Conservation (phyloP, 1,140 invertebrate species). For the Andrena cerasifolii region DNA sequence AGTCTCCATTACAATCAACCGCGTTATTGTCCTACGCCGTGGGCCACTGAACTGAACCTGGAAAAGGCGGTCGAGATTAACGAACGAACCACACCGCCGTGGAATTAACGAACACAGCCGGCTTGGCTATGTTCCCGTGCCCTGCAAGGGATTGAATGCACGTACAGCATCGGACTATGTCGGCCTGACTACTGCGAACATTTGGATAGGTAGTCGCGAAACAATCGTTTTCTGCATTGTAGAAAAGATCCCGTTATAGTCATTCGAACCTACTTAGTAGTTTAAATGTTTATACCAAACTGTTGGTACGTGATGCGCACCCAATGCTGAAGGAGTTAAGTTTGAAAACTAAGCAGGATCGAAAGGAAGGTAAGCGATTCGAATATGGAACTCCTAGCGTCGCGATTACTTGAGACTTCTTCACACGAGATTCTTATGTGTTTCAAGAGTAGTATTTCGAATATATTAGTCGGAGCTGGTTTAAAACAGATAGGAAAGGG, state of each 20-base stretch:
- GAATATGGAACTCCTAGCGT: no score
- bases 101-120: conserved; percentile 51
- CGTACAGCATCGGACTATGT: neutral
- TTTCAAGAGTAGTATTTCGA: no score
- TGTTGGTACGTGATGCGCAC: neutral
- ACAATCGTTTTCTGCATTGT: neutral
- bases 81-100: conserved; percentile 34
- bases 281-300: neutral
- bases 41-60: conserved; percentile 41
- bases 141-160: conserved; percentile 2
- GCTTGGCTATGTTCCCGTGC: neutral
- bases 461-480: no score
- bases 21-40: conserved; percentile 64
- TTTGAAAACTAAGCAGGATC: no score
- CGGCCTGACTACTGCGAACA: neutral
- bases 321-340: no score
- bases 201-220: conserved; percentile 6
- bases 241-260: neutral
- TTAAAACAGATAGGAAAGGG: no score
- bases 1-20: conserved; percentile 66
- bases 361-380: no score
- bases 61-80: conserved; percentile 64
- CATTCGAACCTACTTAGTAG: no score
- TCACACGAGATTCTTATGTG: no score
- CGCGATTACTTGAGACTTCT: no score